A percentile compares a stretch with the other conserved stretches of the same genome.
Evolutionary conservation across 2,797 vertebrate genomes (phyloP).

Genomic region (Silurus lanzhouensis): DNA sequence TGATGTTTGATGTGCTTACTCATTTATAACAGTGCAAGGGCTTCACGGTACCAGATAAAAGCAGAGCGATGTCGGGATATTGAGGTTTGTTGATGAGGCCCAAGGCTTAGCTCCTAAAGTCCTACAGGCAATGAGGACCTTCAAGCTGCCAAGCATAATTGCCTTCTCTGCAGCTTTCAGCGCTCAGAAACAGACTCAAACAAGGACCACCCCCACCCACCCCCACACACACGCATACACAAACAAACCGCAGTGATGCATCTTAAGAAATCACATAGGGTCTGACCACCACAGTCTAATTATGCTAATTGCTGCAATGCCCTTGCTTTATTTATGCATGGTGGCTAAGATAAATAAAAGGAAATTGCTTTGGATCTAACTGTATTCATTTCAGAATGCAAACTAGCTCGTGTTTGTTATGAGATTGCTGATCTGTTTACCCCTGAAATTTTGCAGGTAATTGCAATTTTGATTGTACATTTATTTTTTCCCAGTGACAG

Average conservation of each 20-base stretch:
- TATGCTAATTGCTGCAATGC: conserved; percentile 99
- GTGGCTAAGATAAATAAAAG: conserved; percentile 99
- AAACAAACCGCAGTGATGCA: conserved; percentile 68
- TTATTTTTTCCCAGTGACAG: conserved; percentile 90
- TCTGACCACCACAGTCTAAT: conserved; percentile 98
- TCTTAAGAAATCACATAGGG: conserved; percentile 93
- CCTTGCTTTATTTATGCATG: conserved; percentile 99
- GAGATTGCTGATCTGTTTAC: conserved; percentile 98
- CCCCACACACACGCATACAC: conserved; percentile 14
- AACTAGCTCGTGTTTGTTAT: conserved; percentile 96
- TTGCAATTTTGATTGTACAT: conserved; percentile 99
- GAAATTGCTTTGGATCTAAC: conserved; percentile 99
- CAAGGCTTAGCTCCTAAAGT: conserved; percentile 42
- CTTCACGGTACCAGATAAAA: conserved; percentile 28
- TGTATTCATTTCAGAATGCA: conserved; percentile 99
- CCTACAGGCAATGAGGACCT: conserved; percentile 54
- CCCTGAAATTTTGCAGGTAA: conserved; percentile 99
- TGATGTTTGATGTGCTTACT: conserved; percentile 39
- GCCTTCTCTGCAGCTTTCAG: conserved; percentile 43
- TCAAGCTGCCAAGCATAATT: conserved; percentile 48
- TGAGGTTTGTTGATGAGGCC: conserved; percentile 40
- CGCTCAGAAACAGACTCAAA: conserved; percentile 33
- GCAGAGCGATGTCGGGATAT: conserved; percentile 18
- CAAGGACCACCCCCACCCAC: conserved; percentile 5
- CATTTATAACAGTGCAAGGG: not conserved